phyloP scores from a whole-genome alignment of 2,888 invertebrate genomes.

The Meliscaeva auricollis region DNA sequence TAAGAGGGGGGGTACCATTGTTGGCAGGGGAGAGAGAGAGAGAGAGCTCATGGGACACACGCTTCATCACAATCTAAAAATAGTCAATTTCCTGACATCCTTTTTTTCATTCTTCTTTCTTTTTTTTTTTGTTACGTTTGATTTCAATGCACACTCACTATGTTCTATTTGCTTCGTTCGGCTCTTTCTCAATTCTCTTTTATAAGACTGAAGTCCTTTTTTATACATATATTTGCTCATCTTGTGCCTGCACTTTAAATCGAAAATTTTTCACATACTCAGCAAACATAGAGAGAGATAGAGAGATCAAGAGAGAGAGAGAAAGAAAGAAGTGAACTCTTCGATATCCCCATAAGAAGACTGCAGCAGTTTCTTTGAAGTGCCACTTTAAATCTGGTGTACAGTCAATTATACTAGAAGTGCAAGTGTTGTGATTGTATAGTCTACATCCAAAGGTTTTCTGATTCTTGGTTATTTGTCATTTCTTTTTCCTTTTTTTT shows the following conservation, averaged over 20 bases:
- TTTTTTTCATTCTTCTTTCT: conserved; percentile 7
- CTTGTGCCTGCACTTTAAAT: conserved; percentile 60
- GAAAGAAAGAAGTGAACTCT: conserved; percentile 1
- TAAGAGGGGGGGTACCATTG: background rate
- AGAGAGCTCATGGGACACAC: conserved; percentile 14
- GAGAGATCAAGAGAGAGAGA: too few species aligned
- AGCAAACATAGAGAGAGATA: conserved; percentile 9
- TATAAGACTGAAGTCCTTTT: conserved; percentile 10
- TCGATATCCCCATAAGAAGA: conserved; percentile 36
- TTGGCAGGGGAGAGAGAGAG: background rate
- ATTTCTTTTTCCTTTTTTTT: background rate
- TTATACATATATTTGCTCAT: conserved; percentile 9
- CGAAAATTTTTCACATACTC: conserved; percentile 54
- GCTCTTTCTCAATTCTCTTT: background rate
- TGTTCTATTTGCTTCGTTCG: background rate
- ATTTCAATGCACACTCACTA: background rate
- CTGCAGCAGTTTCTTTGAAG: background rate
- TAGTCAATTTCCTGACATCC: conserved; percentile 61
- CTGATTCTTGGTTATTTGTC: background rate
- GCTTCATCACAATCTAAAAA: conserved; percentile 56
- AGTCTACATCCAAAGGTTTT: background rate
- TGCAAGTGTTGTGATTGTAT: conserved; percentile 53
- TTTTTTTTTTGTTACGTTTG: background rate
- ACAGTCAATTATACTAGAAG: conserved; percentile 45
- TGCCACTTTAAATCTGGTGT: conserved; percentile 19